A percentile compares a stretch with the other conserved stretches of the same genome.
These are phyloP conservation scores for Morone chrysops DNA, from an alignment of 2,113 vertebrate species.

Conservation along the genomic window DNA sequence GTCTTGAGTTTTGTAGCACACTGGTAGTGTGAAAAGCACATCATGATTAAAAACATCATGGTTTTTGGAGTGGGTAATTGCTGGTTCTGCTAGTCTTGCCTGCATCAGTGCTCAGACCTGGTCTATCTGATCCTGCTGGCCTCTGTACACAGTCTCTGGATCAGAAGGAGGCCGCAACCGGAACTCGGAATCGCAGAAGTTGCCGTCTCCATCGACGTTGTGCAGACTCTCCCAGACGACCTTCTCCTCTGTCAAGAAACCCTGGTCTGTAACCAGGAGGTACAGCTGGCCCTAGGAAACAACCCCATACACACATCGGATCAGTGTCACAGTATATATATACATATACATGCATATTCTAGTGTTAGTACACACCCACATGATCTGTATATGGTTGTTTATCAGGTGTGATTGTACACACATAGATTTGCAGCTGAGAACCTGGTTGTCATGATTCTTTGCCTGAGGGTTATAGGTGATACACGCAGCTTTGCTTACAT, in stretches of 20 bases:
- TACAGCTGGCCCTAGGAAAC: slow-evolving; percentile 93
- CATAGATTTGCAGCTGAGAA: slow-evolving; percentile 13
- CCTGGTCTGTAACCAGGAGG: slow-evolving; percentile 97
- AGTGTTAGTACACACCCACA: neutral
- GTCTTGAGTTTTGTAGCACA: neutral
- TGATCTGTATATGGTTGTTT: neutral
- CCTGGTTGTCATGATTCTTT: neutral
- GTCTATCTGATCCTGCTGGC: slow-evolving; percentile 99
- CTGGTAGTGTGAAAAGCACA: slow-evolving; percentile 2
- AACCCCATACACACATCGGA: slow-evolving; percentile 34
- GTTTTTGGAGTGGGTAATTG: slow-evolving; percentile 18
- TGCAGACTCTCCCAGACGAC: slow-evolving; percentile 99
- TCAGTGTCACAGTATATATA: neutral
- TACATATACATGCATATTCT: neutral
- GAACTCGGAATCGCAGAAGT: slow-evolving; percentile 98
- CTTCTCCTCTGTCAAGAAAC: slow-evolving; percentile 98
- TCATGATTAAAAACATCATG: slow-evolving; percentile 1
- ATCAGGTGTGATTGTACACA: neutral
- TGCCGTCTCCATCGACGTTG: slow-evolving; percentile 97
- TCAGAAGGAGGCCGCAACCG: slow-evolving; percentile 95
- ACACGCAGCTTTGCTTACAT: slow-evolving; percentile 54
- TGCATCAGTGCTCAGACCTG: slow-evolving; percentile 86
- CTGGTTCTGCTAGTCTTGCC: slow-evolving; percentile 54
- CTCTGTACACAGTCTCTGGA: slow-evolving; percentile 94
- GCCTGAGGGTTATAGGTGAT: slow-evolving; percentile 33